Conservation (phyloP, 2,888 invertebrate species). For the Spatulosminthurus flaviceps region DNA sequence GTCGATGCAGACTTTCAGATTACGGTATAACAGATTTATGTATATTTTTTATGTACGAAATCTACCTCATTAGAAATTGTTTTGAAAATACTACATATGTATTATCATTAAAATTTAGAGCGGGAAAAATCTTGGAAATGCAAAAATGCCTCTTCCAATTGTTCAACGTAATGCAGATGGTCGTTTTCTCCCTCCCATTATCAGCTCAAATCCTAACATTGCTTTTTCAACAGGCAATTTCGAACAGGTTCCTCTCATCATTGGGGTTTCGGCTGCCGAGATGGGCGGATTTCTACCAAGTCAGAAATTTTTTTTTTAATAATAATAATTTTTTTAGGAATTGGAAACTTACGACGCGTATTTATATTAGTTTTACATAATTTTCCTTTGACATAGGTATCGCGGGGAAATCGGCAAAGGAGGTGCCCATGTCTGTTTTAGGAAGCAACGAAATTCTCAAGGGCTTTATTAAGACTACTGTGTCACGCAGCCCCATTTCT, state of each 20-base stretch:
- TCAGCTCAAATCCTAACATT: constrained; percentile 48
- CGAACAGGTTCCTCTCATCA: constrained; percentile 56
- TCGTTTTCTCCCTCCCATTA: constrained; percentile 58
- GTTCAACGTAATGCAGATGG: constrained; percentile 56
- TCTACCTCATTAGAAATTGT: neutral
- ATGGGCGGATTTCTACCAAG: constrained; percentile 59
- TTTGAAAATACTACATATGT: neutral
- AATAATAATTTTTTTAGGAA: neutral
- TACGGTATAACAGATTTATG: constrained; percentile 38
- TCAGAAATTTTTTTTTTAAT: constrained; percentile 28
- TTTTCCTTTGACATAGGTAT: neutral
- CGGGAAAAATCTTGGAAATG: constrained; percentile 55
- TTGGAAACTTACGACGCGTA: no score
- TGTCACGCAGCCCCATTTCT: constrained; percentile 42
- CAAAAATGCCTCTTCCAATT: constrained; percentile 53
- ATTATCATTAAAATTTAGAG: no score
- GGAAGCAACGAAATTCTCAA: constrained; percentile 46
- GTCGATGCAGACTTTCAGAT: constrained; percentile 53
- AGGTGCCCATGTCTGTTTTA: constrained; percentile 49
- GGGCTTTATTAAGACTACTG: constrained; percentile 54
- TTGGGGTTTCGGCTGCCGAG: constrained; percentile 57
- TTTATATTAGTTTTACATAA: no score
- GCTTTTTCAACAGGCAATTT: constrained; percentile 53
- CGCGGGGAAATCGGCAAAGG: neutral
- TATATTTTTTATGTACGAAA: neutral